These are phyloP conservation scores for Galerucella pusilla DNA, from an alignment of 2,888 invertebrate species.

Conservation along the genomic window DNA sequence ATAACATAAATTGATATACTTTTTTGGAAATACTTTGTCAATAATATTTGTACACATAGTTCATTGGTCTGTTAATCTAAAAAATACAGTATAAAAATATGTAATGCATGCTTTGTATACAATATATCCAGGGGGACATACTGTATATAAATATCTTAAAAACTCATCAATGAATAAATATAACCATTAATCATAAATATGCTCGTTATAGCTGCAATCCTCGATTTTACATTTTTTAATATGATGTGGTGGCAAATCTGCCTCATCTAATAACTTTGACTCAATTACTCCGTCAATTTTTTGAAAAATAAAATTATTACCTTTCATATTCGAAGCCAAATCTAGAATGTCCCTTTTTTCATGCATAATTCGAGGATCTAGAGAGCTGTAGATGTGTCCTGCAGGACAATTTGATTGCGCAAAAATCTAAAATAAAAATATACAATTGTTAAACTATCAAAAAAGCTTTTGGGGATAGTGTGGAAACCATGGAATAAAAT, in stretches of 20 bases:
- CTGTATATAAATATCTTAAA: neutral
- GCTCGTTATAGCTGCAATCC: constrained; percentile 41
- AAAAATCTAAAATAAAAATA: neutral
- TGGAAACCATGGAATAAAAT: too few relatives aligned
- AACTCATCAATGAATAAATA: neutral
- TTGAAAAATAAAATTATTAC: constrained; percentile 30
- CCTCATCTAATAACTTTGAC: constrained; percentile 44
- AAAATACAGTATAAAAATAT: neutral
- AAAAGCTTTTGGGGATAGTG: too few relatives aligned
- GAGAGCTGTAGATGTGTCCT: constrained; percentile 11
- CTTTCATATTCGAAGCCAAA: constrained; percentile 37
- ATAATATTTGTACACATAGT: neutral
- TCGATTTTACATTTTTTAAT: constrained; percentile 27
- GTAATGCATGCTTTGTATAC: too few relatives aligned
- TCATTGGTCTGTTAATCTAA: neutral
- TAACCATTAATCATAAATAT: constrained; percentile 16
- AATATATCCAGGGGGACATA: too few relatives aligned
- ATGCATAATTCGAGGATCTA: constrained; percentile 37
- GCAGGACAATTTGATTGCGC: neutral
- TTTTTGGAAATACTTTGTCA: neutral
- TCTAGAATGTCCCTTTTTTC: constrained; percentile 45
- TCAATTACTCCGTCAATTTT: constrained; percentile 30
- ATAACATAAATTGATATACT: too few relatives aligned
- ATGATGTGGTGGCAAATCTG: constrained; percentile 36
- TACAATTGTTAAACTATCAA: neutral